Evolutionary conservation across 92 coral and sea anemone genomes (phyloP).

Genomic region (Porites rus): DNA sequence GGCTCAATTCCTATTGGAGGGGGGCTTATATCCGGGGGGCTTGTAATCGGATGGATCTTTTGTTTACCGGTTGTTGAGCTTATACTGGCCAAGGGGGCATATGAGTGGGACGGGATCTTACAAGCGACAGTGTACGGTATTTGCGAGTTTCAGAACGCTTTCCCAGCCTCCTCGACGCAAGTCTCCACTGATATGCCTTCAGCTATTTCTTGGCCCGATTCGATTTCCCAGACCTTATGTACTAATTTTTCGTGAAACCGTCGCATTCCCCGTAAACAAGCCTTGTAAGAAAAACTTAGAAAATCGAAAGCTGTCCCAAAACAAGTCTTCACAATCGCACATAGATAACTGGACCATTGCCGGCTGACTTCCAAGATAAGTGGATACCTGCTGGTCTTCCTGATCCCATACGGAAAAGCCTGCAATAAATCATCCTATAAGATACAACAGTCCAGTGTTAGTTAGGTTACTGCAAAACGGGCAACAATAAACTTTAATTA

Average conservation of each 20-base stretch:
- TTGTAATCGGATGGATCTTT: too few species aligned
- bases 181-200: too few species aligned
- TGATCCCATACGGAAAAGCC: slow-evolving; percentile 56
- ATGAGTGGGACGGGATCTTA: too few species aligned
- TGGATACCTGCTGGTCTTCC: neutral
- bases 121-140: too few species aligned
- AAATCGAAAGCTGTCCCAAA: slow-evolving; percentile 24
- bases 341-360: slow-evolving; percentile 19
- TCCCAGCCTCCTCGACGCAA: too few species aligned
- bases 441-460: neutral
- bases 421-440: slow-evolving; percentile 66
- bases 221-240: neutral
- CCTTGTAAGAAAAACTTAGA: slow-evolving; percentile 12
- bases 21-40: too few species aligned
- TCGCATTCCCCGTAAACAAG: slow-evolving; percentile 26
- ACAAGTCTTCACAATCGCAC: slow-evolving; percentile 18
- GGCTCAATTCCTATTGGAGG: too few species aligned
- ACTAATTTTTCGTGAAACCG: slow-evolving; percentile 13
- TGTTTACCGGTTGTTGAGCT: too few species aligned
- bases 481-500: neutral
- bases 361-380: slow-evolving; percentile 12
- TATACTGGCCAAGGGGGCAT: too few species aligned
- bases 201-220: too few species aligned
- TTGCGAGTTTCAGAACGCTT: too few species aligned
- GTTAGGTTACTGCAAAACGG: too few species aligned